Conservation (phyloP, 2,113 vertebrate species). For the Camelus bactrianus region DNA sequence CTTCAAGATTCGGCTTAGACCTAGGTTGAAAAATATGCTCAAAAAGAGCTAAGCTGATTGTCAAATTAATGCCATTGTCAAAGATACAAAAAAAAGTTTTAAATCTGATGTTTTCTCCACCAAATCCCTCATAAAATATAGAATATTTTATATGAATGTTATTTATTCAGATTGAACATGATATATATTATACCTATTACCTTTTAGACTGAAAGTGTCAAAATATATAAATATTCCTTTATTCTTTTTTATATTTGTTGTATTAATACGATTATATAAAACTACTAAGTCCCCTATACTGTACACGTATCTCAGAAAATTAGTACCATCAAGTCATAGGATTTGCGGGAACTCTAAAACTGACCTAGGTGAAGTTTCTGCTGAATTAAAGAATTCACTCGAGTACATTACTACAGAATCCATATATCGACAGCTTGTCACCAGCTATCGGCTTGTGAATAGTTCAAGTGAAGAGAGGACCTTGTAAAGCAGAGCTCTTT, state of each 20-base stretch:
- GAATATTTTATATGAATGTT: not conserved
- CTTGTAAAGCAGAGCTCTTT: not conserved
- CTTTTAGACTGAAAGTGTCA: not conserved
- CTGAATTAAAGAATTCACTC: not conserved
- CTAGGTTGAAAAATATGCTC: not conserved
- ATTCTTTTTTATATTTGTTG: not conserved
- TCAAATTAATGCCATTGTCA: not conserved
- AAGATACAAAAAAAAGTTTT: not conserved
- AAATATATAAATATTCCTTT: not conserved
- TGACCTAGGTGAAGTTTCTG: not conserved
- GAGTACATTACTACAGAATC: not conserved
- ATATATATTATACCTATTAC: not conserved
- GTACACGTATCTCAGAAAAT: not conserved
- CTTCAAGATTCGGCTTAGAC: not conserved
- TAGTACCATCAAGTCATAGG: not conserved
- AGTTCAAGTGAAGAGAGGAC: not conserved
- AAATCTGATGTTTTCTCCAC: not conserved
- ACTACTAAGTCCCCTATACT: not conserved
- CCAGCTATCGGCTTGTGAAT: not conserved
- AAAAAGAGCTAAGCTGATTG: not conserved
- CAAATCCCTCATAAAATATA: not conserved
- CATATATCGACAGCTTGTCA: not conserved
- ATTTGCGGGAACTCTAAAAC: not conserved
- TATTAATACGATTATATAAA: not conserved
- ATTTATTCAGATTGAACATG: not conserved